These are phyloP conservation scores for Tor tambroides DNA, from an alignment of 2,113 vertebrate species.

Conservation along the genomic window DNA sequence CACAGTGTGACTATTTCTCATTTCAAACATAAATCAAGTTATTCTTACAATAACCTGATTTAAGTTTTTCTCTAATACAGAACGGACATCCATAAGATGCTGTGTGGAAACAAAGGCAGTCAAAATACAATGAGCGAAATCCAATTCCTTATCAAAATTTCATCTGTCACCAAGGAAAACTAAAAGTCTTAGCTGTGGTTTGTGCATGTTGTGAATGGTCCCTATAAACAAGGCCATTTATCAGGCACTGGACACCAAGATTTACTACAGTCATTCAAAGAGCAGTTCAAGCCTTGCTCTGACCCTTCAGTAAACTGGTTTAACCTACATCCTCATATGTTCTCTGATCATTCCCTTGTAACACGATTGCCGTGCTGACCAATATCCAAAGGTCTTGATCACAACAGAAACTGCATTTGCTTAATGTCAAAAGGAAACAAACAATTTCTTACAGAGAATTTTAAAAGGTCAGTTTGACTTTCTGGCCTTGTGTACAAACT, in stretches of 20 bases:
- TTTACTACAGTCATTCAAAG: neutral
- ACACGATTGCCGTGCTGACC: neutral
- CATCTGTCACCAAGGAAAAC: too few relatives aligned
- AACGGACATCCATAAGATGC: too few relatives aligned
- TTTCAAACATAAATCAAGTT: too few relatives aligned
- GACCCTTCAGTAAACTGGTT: neutral
- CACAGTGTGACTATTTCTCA: too few relatives aligned
- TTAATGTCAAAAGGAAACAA: slow-evolving; percentile 39
- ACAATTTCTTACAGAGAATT: neutral
- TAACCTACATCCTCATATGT: neutral
- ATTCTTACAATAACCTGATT: too few relatives aligned
- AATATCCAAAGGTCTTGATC: slow-evolving; percentile 2
- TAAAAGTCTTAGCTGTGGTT: neutral
- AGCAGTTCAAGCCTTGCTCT: neutral
- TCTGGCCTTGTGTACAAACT: neutral
- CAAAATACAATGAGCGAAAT: too few relatives aligned
- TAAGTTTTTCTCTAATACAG: too few relatives aligned
- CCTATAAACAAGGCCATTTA: neutral
- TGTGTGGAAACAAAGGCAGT: too few relatives aligned
- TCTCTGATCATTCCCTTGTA: neutral
- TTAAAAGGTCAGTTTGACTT: slow-evolving; percentile 45
- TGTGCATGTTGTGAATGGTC: neutral
- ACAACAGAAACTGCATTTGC: neutral
- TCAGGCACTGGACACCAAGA: too few relatives aligned
- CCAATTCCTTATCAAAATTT: too few relatives aligned